A percentile compares a stretch with the other conserved stretches of the same genome.
phyloP scores from a whole-genome alignment of 1,140 invertebrate species.

The Eciton burchellii region DNA sequence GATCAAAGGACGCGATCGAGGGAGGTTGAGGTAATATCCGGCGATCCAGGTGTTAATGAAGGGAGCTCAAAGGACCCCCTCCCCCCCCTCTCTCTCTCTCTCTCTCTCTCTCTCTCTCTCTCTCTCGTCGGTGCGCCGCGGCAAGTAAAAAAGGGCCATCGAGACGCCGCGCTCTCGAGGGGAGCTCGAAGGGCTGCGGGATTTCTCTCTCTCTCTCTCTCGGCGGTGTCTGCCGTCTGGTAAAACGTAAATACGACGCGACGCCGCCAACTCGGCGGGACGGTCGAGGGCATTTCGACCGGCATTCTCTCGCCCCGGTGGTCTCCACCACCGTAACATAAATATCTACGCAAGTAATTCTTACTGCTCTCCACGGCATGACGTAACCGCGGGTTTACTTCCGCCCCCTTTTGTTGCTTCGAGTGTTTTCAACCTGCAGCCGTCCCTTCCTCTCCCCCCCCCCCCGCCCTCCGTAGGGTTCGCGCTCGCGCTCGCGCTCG shows the following conservation, averaged over 20 bases:
- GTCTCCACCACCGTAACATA: conserved; percentile 34
- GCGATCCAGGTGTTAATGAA: conserved; percentile 73
- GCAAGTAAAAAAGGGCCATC: conserved; percentile 57
- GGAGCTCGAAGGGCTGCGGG: conserved; percentile 15
- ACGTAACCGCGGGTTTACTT: conserved; percentile 45
- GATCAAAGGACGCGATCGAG: conserved; percentile 70
- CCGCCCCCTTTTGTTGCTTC: conserved; percentile 40
- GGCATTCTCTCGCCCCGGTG: conserved; percentile 5
- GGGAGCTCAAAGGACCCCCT: conserved; percentile 68
- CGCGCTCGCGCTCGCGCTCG: too few relatives aligned
- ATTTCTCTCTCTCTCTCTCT: conserved; percentile 42
- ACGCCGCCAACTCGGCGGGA: neutral
- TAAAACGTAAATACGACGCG: conserved; percentile 57
- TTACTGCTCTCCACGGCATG: conserved; percentile 32
- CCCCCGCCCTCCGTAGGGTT: neutral
- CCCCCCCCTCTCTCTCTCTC: conserved; percentile 34
- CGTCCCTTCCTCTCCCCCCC: conserved; percentile 26
- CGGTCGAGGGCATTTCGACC: conserved; percentile 28
- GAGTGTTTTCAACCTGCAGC: conserved; percentile 42
- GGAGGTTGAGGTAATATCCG: conserved; percentile 59
- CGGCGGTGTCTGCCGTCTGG: neutral
- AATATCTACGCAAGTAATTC: conserved; percentile 59
- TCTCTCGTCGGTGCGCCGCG: conserved; percentile 22
- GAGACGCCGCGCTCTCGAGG: conserved; percentile 14
- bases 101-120: conserved; percentile 25